These are phyloP conservation scores for Zaprionus inermis DNA, from an alignment of 1,140 invertebrate genomes.

Conservation along the genomic window DNA sequence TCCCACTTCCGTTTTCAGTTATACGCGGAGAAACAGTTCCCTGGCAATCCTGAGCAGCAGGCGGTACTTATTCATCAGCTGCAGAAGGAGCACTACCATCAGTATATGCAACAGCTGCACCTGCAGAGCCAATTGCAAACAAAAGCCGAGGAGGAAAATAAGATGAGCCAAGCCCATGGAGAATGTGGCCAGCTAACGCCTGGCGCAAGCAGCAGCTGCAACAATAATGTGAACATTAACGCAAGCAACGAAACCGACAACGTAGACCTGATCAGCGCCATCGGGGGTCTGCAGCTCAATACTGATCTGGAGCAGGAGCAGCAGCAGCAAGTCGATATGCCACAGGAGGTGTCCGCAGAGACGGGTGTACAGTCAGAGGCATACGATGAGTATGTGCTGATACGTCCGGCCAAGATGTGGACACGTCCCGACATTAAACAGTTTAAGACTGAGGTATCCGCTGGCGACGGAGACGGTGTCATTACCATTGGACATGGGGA, in stretches of 20 bases:
- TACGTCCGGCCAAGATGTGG: conserved; percentile 97
- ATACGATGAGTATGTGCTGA: conserved; percentile 84
- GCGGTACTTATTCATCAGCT: conserved; percentile 95
- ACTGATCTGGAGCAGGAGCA: conserved; percentile 14
- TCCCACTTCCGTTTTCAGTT: conserved; percentile 61
- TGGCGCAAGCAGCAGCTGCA: conserved; percentile 1
- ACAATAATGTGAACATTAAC: conserved; percentile 27
- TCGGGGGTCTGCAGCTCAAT: conserved; percentile 53
- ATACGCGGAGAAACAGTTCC: conserved; percentile 98
- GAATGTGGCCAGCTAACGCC: not conserved
- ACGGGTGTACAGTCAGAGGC: conserved; percentile 56
- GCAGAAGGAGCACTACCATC: conserved; percentile 98
- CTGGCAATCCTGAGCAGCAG: conserved; percentile 96
- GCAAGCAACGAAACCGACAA: conserved; percentile 28
- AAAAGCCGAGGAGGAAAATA: conserved; percentile 22
- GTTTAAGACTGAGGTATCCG: conserved; percentile 96
- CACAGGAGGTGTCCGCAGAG: conserved; percentile 42
- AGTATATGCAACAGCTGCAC: conserved; percentile 96
- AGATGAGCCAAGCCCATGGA: not conserved
- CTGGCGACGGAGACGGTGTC: conserved; percentile 96
- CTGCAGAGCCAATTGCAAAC: conserved; percentile 65
- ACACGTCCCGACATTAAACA: conserved; percentile 94
- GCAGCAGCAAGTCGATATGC: conserved; percentile 8
- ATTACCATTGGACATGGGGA: conserved; percentile 96
- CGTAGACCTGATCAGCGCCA: conserved; percentile 52